Base-by-base conservation (phyloP, 1,140 invertebrate species). In the Drosophila serrata region DNA sequence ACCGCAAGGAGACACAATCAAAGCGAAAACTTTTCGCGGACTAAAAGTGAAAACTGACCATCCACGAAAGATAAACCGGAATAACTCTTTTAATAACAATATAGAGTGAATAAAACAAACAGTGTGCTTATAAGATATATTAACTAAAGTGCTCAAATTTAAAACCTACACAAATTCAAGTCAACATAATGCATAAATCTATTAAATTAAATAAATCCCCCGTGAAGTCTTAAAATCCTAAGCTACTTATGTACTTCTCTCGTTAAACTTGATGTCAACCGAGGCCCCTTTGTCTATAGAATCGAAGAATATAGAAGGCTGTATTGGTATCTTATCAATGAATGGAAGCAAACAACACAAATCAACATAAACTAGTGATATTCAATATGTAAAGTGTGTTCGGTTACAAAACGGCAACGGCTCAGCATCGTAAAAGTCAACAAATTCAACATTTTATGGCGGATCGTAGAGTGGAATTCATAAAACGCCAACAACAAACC, bases 331-430 rank as follows among this genome's bases (percentile, higher is more conserved):
- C 72, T 65, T 63, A 75, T 65, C 73, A 45, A 75, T 81, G 67
- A 75, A 81, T 63, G 56, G 40, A 45, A 19, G 29, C 37, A 60
- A 59, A 75, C 46, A 68, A 68, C 64, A 86, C 48, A 88, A 82
- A 81, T 85, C 79, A 78, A 86, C 82, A 86, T 86, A 68, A 86
- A 79, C 82, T 82, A 86, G 82, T 86, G 82, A 81, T 82, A 84
- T 68, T 59, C 64, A 64, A 76, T 46, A 62, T 79, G 67, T 73
- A 88, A 82, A 69, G 84, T 88, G 84, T 88, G 84, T 62, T 82
- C 55, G 55, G 59, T 68, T 68, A 74, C 58, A 56, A 53, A 75
- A 76, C 59, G 75, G 81, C 81, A 75, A 75, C 55, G 72, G 76
- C 81, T 76, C 57, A 65, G 72, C 51, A 49, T 76, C 79, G 60